These are phyloP conservation scores for Eristalinus sepulchralis DNA, from an alignment of 2,888 invertebrate species.

Conservation along the genomic window DNA sequence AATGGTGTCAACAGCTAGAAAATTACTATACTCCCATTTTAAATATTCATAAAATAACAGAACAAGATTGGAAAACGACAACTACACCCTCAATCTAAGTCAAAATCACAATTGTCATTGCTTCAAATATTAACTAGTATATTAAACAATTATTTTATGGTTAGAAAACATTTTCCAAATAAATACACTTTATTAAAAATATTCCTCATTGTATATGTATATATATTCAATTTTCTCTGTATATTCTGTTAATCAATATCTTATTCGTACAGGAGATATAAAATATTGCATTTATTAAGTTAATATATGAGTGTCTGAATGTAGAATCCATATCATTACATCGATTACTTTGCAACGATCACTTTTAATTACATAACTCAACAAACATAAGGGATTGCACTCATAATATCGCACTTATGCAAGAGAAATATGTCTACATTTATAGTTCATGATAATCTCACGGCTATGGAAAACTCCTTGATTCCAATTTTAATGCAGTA, in stretches of 20 bases:
- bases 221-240: slow-evolving; percentile 62
- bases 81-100: no score
- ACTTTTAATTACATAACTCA: slow-evolving; percentile 48
- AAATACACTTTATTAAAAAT: slow-evolving; percentile 70
- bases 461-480: slow-evolving; percentile 20
- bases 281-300: slow-evolving; percentile 66
- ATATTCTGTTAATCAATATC: slow-evolving; percentile 66
- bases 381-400: slow-evolving; percentile 63
- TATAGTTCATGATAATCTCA: slow-evolving; percentile 27
- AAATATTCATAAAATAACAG: no score
- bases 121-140: not conserved
- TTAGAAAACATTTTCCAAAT: slow-evolving; percentile 31
- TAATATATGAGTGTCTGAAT: slow-evolving; percentile 47
- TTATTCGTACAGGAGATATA: slow-evolving; percentile 67
- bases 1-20: no score
- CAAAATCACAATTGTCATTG: not conserved
- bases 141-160: not conserved
- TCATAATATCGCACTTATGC: slow-evolving; percentile 48
- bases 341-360: slow-evolving; percentile 35
- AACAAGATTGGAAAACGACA: no score
- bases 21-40: no score
- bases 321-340: slow-evolving; percentile 43
- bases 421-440: slow-evolving; percentile 37
- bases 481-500: slow-evolving; percentile 39
- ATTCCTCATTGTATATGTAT: slow-evolving; percentile 68